Evolutionary conservation across 2,797 vertebrate species (phyloP).

Genomic region (Syngnathus rostellatus): DNA sequence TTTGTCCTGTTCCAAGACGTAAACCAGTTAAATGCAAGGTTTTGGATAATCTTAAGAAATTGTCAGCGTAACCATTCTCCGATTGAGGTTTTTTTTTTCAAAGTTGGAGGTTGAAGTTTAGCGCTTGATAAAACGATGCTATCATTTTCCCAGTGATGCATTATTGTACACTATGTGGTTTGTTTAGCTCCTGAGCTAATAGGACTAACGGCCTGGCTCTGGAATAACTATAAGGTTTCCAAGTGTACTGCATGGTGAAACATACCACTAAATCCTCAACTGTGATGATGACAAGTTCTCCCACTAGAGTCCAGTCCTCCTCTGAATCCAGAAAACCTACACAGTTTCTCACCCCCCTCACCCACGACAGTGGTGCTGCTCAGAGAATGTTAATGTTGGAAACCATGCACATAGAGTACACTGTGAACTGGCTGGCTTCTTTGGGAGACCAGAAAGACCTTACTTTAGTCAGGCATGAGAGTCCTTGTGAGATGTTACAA

Average conservation of each 20-base stretch:
- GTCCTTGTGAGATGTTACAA: conserved; percentile 17
- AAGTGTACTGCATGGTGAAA: not conserved
- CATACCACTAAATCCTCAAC: conserved; percentile 9
- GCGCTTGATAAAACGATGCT: too few relatives aligned
- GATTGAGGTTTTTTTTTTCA: too few relatives aligned
- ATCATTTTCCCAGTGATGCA: too few relatives aligned
- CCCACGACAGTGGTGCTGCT: not conserved
- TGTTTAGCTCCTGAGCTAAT: too few relatives aligned
- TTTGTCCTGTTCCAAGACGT: too few relatives aligned
- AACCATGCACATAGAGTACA: conserved; percentile 11
- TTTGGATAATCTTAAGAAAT: too few relatives aligned
- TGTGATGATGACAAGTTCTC: conserved; percentile 28
- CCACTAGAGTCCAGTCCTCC: conserved; percentile 48
- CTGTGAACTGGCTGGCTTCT: conserved; percentile 9
- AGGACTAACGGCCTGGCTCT: too few relatives aligned
- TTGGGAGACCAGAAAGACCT: conserved; percentile 4
- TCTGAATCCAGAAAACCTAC: conserved; percentile 6
- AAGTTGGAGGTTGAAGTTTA: too few relatives aligned
- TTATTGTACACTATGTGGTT: too few relatives aligned
- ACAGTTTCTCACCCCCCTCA: conserved; percentile 3
- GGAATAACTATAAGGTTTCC: not conserved
- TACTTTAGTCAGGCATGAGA: conserved; percentile 16
- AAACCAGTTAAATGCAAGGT: too few relatives aligned
- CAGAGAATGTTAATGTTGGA: conserved; percentile 11
- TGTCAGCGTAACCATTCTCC: too few relatives aligned